Evolutionary conservation across 2,797 vertebrate species (phyloP), one percentile per base, ranked within the genome.

Genomic region (Toxotes lorentzi): DNA sequence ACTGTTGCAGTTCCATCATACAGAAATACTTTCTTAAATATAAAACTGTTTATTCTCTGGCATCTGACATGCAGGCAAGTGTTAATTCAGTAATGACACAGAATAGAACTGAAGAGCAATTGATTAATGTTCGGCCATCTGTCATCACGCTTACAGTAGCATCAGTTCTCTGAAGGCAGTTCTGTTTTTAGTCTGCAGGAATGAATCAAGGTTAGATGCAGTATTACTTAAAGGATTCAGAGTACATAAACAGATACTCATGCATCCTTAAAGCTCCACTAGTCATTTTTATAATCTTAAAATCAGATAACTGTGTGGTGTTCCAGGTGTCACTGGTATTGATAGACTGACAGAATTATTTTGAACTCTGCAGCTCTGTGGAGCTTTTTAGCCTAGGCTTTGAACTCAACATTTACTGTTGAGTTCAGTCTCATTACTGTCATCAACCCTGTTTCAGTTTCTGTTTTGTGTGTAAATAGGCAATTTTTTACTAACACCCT

Each of bases 101-200:
- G 57, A 27, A 23, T 34, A 47, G 38, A 76, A 45, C 0, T 54
- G 63, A 70, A 76, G 57, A 63, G 76, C 32, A 58, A 47, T 43
- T 79, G 76, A 82, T 76, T 63, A 43, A 79, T 73, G 65, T 48
- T 27, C 2, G 57, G 65, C 75, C 62, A 38, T 56, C 53, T 76
- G 68, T 92, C 85, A 83, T 82, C 87, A 82, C 78, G 57, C 75
- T 59, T 50, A 65, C 50, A 70, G 54, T 85, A 61, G 64, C 60
- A 34, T 65, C 62, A 7, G 24, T 78, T 82, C 63, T 73, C 74
- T 64, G 67, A 78, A 71, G 47, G 16, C 71, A 14, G 59, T 9
- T 77, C 78, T 85, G 74, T 79, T 89, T 83, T 88, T 87, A 86
- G 78, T 68, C 43, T 64, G 54, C 63, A 41, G 72, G 66, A 87